These are phyloP conservation scores for Sebastes taczanowskii DNA, from an alignment of 2,797 vertebrate genomes.

Conservation along the genomic window DNA sequence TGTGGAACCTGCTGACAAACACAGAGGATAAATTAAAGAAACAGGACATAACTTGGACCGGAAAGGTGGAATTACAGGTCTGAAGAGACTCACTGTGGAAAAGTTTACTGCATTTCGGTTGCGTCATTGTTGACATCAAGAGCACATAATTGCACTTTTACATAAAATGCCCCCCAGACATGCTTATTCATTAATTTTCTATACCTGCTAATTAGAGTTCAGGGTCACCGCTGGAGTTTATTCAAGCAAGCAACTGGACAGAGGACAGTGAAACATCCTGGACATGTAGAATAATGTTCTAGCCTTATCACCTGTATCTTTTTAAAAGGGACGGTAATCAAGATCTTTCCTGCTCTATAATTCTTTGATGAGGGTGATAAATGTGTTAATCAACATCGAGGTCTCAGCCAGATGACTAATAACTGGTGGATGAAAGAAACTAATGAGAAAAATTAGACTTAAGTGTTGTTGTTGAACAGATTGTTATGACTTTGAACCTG, in stretches of 20 bases:
- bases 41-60: background rate
- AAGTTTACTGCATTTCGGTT: background rate
- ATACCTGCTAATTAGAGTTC: constrained; percentile 12
- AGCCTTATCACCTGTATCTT: background rate
- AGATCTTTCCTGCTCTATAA: background rate
- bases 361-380: background rate
- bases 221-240: background rate
- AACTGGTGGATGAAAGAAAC: background rate
- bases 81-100: background rate
- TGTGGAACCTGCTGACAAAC: constrained; percentile 35
- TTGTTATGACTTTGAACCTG: background rate
- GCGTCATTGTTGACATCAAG: background rate
- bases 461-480: background rate
- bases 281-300: background rate
- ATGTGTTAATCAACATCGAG: background rate
- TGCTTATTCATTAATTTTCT: background rate
- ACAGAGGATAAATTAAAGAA: constrained; percentile 10
- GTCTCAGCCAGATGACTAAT: background rate
- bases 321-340: background rate
- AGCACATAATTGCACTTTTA: background rate
- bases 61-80: background rate
- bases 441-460: background rate
- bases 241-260: background rate
- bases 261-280: background rate
- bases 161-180: background rate